A percentile compares a stretch with the other conserved stretches of the same genome.
phyloP scores from a whole-genome alignment of 1,140 invertebrate species.

The Sycobia sp. region DNA sequence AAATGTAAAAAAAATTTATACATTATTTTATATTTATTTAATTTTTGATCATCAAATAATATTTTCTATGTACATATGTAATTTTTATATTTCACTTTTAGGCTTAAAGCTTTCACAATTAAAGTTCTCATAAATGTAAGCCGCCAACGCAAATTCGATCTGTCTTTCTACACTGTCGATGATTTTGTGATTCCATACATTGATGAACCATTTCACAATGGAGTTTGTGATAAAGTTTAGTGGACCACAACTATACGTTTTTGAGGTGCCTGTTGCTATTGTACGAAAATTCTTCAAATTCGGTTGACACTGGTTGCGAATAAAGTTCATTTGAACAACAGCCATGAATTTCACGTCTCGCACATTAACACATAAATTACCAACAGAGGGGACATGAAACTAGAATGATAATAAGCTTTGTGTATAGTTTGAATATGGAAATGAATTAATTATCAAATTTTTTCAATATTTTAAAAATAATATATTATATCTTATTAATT shows the following conservation, averaged over 20 bases:
- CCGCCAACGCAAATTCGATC: not conserved
- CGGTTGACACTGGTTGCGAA: not conserved
- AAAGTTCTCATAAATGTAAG: not conserved
- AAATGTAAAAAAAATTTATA: not conserved
- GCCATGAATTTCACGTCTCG: not conserved
- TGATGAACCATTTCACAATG: slow-evolving; percentile 3
- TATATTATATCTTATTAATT: no score
- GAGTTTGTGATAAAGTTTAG: not conserved
- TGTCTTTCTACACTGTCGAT: not conserved
- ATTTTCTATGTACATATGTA: no score
- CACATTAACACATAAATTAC: slow-evolving; percentile 1
- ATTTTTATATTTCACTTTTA: not conserved
- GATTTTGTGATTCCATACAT: not conserved
- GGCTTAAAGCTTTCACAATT: not conserved
- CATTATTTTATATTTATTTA: not conserved
- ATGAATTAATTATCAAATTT: no score
- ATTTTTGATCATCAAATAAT: not conserved
- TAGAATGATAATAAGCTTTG: not conserved
- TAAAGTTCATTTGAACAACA: not conserved
- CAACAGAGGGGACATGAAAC: not conserved
- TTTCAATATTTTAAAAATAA: no score
- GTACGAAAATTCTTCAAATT: not conserved
- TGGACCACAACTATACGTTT: not conserved
- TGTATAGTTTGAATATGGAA: no score
- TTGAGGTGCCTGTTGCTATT: not conserved